A percentile compares a stretch with the other conserved stretches of the same genome.
Conservation (phyloP, 2,888 invertebrate species). For the Aplocera efformata region DNA sequence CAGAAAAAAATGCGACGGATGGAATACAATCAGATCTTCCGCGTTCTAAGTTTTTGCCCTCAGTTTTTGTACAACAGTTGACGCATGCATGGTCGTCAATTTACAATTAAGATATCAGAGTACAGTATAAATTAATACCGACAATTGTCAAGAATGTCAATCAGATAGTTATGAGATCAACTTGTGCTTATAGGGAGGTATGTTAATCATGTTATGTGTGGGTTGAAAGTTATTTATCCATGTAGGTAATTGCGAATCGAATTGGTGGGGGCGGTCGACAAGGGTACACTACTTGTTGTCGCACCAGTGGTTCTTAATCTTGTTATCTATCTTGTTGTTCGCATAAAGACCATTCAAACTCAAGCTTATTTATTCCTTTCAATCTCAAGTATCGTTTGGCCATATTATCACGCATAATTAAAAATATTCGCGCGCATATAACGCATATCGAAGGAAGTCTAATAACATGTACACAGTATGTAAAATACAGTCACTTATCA, state of each 20-base stretch:
- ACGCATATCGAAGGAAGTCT: too few relatives aligned
- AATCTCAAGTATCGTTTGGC: too few relatives aligned
- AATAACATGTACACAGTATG: too few relatives aligned
- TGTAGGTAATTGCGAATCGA: slow-evolving; percentile 33
- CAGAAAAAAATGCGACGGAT: slow-evolving; percentile 31
- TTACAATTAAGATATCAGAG: slow-evolving; percentile 62
- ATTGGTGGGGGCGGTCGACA: slow-evolving; percentile 25
- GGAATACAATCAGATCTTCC: slow-evolving; percentile 40
- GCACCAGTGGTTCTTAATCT: slow-evolving; percentile 7
- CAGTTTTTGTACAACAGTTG: slow-evolving; percentile 33
- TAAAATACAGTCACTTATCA: too few relatives aligned
- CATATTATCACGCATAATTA: too few relatives aligned
- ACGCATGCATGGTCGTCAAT: slow-evolving; percentile 46
- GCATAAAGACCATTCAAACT: too few relatives aligned
- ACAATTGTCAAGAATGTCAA: slow-evolving; percentile 54
- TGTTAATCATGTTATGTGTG: slow-evolving; percentile 31
- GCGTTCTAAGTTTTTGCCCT: slow-evolving; percentile 38
- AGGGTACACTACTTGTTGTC: slow-evolving; percentile 10
- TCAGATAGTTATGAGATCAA: slow-evolving; percentile 12
- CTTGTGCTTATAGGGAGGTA: slow-evolving; percentile 25
- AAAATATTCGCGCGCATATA: too few relatives aligned
- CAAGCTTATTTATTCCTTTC: too few relatives aligned
- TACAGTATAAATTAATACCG: slow-evolving; percentile 41
- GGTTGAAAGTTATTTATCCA: slow-evolving; percentile 39
- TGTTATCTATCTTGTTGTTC: too few relatives aligned